Percentiles rank a stretch among this genome's conserved stretches.
These are phyloP conservation scores for Pteronura brasiliensis DNA, from an alignment of 2,113 vertebrate species.

Conservation along the genomic window DNA sequence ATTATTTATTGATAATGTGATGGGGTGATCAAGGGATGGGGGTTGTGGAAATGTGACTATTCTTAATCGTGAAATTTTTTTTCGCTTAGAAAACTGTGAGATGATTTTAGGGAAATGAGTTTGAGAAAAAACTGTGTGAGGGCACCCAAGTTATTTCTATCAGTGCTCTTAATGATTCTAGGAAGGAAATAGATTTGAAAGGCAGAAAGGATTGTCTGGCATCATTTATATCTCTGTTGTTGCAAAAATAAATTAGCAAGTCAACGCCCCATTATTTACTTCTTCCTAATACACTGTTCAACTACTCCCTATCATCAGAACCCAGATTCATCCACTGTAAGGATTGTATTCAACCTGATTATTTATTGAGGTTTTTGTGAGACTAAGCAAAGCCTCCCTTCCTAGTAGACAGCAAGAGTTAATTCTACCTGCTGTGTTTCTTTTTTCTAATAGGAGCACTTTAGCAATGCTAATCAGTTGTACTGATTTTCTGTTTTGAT, in stretches of 20 bases:
- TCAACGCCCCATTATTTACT: slow-evolving; percentile 36
- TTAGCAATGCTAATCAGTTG: slow-evolving; percentile 85
- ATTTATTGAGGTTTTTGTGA: slow-evolving; percentile 36
- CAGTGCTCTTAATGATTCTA: neutral
- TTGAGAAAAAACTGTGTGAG: neutral
- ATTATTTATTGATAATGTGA: neutral
- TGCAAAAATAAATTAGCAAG: slow-evolving; percentile 62
- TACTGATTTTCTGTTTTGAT: slow-evolving; percentile 87
- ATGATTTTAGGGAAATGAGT: neutral
- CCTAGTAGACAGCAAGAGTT: slow-evolving; percentile 72
- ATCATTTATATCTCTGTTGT: slow-evolving; percentile 53
- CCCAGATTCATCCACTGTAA: neutral
- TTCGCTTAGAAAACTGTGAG: neutral
- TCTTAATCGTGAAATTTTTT: neutral
- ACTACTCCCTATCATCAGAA: slow-evolving; percentile 22
- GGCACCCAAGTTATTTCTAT: neutral
- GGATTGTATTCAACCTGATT: slow-evolving; percentile 28
- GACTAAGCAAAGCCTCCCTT: slow-evolving; percentile 36
- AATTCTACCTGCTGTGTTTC: slow-evolving; percentile 75
- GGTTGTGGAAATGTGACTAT: neutral
- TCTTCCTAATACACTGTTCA: neutral
- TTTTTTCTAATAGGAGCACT: slow-evolving; percentile 80
- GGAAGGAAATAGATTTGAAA: neutral
- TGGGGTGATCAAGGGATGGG: neutral
- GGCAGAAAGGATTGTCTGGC: neutral